Evolutionary conservation across 2,797 vertebrate species (phyloP).

Genomic region (Antrozous pallidus): DNA sequence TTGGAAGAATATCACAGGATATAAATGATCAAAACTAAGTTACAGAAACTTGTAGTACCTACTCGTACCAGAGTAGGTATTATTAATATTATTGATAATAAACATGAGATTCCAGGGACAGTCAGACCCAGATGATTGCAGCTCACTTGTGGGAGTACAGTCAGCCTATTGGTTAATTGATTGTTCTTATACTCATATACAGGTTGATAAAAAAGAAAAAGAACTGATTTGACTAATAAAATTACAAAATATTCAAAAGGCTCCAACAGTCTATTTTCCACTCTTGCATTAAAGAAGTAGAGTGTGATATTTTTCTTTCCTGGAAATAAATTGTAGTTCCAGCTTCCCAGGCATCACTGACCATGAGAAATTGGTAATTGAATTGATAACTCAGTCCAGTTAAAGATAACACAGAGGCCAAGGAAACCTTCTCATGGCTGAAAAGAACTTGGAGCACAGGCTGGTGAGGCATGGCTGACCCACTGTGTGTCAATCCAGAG

Average conservation of each 20-base stretch:
- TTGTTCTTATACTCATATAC: not conserved
- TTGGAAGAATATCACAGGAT: not conserved
- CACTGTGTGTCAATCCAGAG: not conserved
- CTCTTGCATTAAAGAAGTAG: not conserved
- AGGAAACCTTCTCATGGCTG: not conserved
- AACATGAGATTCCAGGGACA: not conserved
- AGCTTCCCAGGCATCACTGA: not conserved
- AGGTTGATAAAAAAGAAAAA: constrained; percentile 20
- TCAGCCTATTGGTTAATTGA: constrained; percentile 29
- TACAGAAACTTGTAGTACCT: constrained; percentile 16
- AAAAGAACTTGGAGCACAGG: not conserved
- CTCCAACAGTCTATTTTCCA: not conserved
- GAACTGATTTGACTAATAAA: constrained; percentile 37
- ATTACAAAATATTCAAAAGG: constrained; percentile 35
- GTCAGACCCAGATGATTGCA: not conserved
- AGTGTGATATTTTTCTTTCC: constrained; percentile 18
- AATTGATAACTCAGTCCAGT: not conserved
- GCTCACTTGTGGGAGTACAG: not conserved
- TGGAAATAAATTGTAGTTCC: not conserved
- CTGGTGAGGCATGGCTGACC: too few species aligned
- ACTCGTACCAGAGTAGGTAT: not conserved
- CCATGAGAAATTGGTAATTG: constrained; percentile 1
- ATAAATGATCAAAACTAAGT: not conserved
- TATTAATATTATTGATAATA: not conserved
- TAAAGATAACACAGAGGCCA: constrained; percentile 17